Evolutionary conservation across 1,140 invertebrate genomes (phyloP), one percentile per base, ranked within the genome.

Genomic region (Drosophila triauraria): DNA sequence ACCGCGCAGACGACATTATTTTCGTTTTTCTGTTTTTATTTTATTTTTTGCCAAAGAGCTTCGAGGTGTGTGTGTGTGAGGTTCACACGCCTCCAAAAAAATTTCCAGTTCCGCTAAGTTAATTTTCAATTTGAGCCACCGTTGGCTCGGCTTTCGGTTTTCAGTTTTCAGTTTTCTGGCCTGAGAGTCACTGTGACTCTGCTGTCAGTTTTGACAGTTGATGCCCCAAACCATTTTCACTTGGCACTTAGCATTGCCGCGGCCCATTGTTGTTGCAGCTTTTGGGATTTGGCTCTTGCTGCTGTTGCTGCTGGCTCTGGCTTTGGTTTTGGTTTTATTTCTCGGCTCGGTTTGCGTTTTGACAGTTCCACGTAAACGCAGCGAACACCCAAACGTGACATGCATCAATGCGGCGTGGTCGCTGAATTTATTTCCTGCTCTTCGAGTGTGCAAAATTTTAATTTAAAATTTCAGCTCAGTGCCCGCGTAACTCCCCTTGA

Each of bases 191-290:
- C 44, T 80, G 78, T 43, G 68, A 67, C 64, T 79, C 40, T 67
- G 85, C 82, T 91, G 87, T 91, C 87, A 91, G 57, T 81, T 87
- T 86, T 91, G 87, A 91, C 87, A 91, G 87, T 86, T 87, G 78
- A 86, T 84, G 90, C 77, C 82, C 86, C 63, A 71, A 90, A 81
- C 81, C 83, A 88, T 88, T 88, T 88, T 85, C 85, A 88, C 85
- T 88, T 88, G 80, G 70, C 85, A 91, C 86, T 90, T 90, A 80
- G 68, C 83, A 80, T 80, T 82, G 65, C 76, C 64, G 61, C 25
- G 61, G 65, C 69, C 44, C 61, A 81, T 78, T 88, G 84, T 78
- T 61, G 53, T 59, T 80, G 82, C 46, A 48, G 67, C 50, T 70
- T 78, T 74, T 57, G 57, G 85, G 65, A 68, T 83, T 80, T 85